Evolutionary conservation across 2,113 vertebrate species (phyloP).

Genomic region (Atlantisia rogersi): DNA sequence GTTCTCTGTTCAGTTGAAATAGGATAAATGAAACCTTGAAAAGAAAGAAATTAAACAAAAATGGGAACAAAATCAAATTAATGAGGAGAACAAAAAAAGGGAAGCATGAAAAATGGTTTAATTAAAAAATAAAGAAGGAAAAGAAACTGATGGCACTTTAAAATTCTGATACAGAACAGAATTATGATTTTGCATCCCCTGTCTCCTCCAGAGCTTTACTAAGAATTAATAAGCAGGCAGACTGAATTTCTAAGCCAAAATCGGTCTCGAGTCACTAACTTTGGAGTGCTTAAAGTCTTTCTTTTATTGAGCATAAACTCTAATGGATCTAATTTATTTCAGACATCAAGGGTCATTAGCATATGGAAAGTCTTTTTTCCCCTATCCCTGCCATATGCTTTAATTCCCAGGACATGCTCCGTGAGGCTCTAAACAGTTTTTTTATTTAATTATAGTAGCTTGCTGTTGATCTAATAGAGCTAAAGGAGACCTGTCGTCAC

Average conservation of each 20-base stretch:
- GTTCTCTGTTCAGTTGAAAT: conserved; percentile 94
- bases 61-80: conserved; percentile 84
- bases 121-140: conserved; percentile 64
- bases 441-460: conserved; percentile 79
- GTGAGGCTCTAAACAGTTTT: conserved; percentile 74
- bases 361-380: conserved; percentile 80
- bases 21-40: conserved; percentile 98
- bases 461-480: conserved; percentile 71
- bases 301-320: conserved; percentile 86
- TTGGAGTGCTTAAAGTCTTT: conserved; percentile 87
- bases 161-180: conserved; percentile 67
- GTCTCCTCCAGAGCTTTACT: conserved; percentile 81
- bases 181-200: conserved; percentile 78
- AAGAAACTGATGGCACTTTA: conserved; percentile 72
- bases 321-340: conserved; percentile 86
- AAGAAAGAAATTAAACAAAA: conserved; percentile 85
- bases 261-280: conserved; percentile 85
- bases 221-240: conserved; percentile 84
- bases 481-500: conserved; percentile 64
- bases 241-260: conserved; percentile 86
- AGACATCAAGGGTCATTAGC: conserved; percentile 83
- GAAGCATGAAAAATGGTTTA: conserved; percentile 82
- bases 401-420: conserved; percentile 77
- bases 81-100: conserved; percentile 75
- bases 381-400: conserved; percentile 79